Evolutionary conservation across 2,797 vertebrate species (phyloP).

Genomic region (Neosalanx taihuensis): DNA sequence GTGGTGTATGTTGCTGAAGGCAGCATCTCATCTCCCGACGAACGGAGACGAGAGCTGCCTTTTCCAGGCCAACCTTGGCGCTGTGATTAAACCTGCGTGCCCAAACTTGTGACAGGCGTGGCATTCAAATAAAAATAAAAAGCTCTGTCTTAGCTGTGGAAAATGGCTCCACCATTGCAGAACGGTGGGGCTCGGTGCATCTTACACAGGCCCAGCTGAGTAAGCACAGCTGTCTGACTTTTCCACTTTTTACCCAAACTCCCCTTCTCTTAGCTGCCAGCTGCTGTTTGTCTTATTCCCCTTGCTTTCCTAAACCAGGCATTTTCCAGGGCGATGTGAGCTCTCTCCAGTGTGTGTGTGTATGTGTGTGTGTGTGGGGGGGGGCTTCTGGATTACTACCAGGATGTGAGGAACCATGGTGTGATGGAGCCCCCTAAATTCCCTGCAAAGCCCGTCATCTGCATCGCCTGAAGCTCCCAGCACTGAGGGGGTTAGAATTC

Average conservation of each 20-base stretch:
- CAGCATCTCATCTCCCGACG: constrained; percentile 39
- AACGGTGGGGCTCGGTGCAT: constrained; percentile 5
- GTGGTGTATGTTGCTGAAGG: constrained; percentile 37
- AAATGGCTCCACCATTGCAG: constrained; percentile 49
- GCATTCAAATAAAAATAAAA: constrained; percentile 47
- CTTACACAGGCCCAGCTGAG: constrained; percentile 56
- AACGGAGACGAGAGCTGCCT: constrained; percentile 26
- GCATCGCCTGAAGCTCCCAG: constrained; percentile 56
- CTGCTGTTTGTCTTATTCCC: constrained; percentile 62
- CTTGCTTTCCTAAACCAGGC: constrained; percentile 30
- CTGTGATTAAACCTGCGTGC: constrained; percentile 49
- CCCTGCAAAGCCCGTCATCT: constrained; percentile 66
- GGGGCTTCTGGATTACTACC: constrained; percentile 47
- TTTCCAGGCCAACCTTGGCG: constrained; percentile 58
- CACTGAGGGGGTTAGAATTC: constrained; percentile 62
- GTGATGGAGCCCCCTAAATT: constrained; percentile 57
- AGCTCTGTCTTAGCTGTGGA: constrained; percentile 50
- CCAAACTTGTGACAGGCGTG: constrained; percentile 55
- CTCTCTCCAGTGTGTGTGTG: constrained; percentile 28
- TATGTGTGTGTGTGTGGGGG: constrained; percentile 35
- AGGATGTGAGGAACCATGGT: constrained; percentile 54
- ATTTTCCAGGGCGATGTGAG: constrained; percentile 48
- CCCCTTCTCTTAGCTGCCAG: constrained; percentile 44
- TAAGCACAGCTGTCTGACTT: constrained; percentile 65
- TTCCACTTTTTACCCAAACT: constrained; percentile 60